These are phyloP conservation scores for Eubasilissa splendida DNA, from an alignment of 2,888 invertebrate species.

Conservation along the genomic window DNA sequence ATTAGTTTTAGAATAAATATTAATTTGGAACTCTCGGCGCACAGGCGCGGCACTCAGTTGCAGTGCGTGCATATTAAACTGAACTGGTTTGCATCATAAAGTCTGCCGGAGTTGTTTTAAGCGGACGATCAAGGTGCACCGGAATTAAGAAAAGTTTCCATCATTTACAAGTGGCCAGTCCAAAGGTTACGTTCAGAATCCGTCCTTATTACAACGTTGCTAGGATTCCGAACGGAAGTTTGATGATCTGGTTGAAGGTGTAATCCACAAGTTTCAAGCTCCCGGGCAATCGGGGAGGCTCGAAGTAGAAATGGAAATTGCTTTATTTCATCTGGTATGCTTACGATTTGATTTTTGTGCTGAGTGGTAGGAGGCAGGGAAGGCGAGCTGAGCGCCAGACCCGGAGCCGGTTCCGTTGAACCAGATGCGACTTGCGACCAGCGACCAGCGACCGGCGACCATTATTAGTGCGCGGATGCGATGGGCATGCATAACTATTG, in stretches of 20 bases:
- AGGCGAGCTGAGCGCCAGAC: neutral
- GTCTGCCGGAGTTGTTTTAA: neutral
- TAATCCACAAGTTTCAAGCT: slow-evolving; percentile 21
- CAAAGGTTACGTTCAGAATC: neutral
- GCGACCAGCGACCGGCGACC: neutral
- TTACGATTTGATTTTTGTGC: neutral
- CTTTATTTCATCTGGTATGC: neutral
- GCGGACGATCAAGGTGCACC: neutral
- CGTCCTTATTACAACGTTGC: neutral
- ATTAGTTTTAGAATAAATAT: too few species aligned
- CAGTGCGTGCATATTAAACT: slow-evolving; percentile 57
- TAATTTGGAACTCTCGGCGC: slow-evolving; percentile 36
- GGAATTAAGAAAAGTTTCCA: neutral
- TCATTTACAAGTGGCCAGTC: neutral
- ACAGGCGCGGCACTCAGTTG: slow-evolving; percentile 10
- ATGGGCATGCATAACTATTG: slow-evolving; percentile 38
- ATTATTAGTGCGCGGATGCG: slow-evolving; percentile 43
- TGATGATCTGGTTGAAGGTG: slow-evolving; percentile 26
- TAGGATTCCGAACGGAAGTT: slow-evolving; percentile 20
- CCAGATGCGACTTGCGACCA: slow-evolving; percentile 29
- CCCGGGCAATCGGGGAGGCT: slow-evolving; percentile 12
- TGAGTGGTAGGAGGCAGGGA: neutral
- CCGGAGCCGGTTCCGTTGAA: slow-evolving; percentile 42
- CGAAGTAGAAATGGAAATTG: neutral
- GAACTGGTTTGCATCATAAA: slow-evolving; percentile 58